Conservation (phyloP, 2,797 vertebrate genomes). For the Lithobates sylvaticus region DNA sequence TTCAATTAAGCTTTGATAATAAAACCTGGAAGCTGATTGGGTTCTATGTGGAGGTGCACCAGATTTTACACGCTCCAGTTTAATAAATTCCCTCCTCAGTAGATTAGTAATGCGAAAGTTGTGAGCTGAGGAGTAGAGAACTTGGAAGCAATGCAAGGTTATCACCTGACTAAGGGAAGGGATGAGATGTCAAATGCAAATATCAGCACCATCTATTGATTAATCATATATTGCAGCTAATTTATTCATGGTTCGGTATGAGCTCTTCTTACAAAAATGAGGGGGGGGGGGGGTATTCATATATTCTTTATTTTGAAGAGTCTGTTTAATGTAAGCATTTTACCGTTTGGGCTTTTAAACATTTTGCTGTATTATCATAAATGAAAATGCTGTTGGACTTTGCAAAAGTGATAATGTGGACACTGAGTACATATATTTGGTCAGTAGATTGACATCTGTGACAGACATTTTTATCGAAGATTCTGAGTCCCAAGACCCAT, state of each 20-base stretch:
- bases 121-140: no score
- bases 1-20: no score
- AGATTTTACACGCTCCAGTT: no score
- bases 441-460: background rate
- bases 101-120: no score
- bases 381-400: background rate
- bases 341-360: background rate
- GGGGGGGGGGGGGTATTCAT: background rate
- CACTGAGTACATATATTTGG: no score
- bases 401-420: background rate
- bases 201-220: background rate
- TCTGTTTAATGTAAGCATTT: background rate
- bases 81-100: no score
- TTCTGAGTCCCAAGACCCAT: conserved; percentile 8
- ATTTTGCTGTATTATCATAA: background rate
- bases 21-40: no score
- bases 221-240: background rate
- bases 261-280: background rate
- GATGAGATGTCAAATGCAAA: background rate
- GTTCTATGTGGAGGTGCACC: no score
- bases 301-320: background rate
- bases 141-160: no score
- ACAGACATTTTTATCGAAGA: conserved; percentile 15
- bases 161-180: no score
- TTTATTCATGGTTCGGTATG: background rate